phyloP scores from a whole-genome alignment of 2,113 vertebrate genomes.

The Calidris pygmaea region DNA sequence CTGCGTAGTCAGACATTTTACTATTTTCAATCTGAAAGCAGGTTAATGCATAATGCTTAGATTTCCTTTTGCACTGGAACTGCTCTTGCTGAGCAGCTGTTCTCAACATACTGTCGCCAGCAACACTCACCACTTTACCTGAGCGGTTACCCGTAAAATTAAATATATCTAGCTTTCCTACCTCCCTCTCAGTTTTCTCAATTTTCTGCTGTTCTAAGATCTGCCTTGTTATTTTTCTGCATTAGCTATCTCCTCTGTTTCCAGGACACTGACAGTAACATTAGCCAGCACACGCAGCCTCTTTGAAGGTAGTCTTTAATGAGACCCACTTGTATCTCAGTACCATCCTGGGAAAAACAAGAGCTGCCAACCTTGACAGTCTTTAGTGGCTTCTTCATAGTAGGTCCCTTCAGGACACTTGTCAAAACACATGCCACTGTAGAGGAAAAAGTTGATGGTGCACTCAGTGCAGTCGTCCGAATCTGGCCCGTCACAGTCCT shows the following conservation, averaged over 20 bases:
- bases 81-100: not conserved
- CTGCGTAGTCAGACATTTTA: not conserved
- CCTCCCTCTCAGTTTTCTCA: not conserved
- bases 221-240: not conserved
- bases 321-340: not conserved
- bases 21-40: not conserved
- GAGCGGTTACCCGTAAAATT: not conserved
- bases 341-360: not conserved
- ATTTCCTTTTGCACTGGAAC: not conserved
- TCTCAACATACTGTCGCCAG: not conserved
- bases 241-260: not conserved
- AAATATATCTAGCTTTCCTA: not conserved
- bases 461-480: slow-evolving; percentile 84
- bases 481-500: slow-evolving; percentile 80
- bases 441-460: slow-evolving; percentile 43
- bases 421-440: slow-evolving; percentile 77
- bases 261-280: rapidly evolving
- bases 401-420: slow-evolving; percentile 81
- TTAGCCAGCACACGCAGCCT: rapidly evolving
- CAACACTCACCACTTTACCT: not conserved
- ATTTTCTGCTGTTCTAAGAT: not conserved
- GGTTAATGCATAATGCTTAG: not conserved
- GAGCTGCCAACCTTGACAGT: slow-evolving; percentile 81
- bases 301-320: not conserved
- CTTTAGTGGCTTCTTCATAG: slow-evolving; percentile 55